Conservation (phyloP, 2,113 vertebrate species). For the Parus major region DNA sequence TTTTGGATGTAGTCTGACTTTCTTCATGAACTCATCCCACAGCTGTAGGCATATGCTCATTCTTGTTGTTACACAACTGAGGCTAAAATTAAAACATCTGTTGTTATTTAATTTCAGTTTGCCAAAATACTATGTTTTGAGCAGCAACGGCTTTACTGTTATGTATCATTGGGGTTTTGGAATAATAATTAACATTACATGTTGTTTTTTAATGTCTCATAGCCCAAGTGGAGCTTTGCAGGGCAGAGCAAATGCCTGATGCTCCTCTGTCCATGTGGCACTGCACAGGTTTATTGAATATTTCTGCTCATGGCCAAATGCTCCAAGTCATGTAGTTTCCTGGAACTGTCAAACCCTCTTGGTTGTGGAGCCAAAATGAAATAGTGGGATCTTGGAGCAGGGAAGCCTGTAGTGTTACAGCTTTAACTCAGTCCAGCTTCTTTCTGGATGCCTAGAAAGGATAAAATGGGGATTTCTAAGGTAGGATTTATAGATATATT, state of each 20-base stretch:
- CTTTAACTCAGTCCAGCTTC: neutral
- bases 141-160: neutral
- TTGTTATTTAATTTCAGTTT: slow-evolving; percentile 36
- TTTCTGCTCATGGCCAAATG: neutral
- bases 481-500: neutral
- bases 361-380: neutral
- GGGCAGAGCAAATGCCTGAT: neutral
- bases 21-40: neutral
- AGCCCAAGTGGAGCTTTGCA: neutral
- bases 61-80: neutral
- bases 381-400: neutral
- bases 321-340: neutral
- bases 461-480: neutral
- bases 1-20: neutral
- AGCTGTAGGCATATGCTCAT: neutral
- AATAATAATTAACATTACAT: neutral
- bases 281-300: neutral
- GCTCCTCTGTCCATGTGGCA: neutral
- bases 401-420: neutral
- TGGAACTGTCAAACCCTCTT: neutral
- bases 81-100: slow-evolving; percentile 57
- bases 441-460: neutral
- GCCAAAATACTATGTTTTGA: slow-evolving; percentile 8
- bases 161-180: neutral
- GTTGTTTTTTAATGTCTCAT: neutral